Conservation (phyloP, 2,113 vertebrate genomes). For the Larimichthys crocea region DNA sequence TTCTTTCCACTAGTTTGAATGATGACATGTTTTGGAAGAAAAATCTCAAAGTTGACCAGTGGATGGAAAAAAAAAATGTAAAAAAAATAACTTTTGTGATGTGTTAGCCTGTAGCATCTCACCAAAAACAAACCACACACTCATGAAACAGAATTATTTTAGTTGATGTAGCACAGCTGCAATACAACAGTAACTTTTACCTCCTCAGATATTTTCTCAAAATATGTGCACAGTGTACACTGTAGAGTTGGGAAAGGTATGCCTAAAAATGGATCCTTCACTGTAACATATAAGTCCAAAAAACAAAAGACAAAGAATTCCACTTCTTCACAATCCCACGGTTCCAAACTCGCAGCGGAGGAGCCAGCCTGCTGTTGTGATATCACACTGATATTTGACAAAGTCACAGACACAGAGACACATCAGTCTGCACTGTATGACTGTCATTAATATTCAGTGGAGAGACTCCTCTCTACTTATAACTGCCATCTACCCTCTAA, state of each 20-base stretch:
- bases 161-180: not conserved
- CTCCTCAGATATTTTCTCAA: not conserved
- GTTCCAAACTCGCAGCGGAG: not conserved
- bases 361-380: conserved; percentile 32
- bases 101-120: too few relatives aligned
- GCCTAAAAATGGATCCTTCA: conserved; percentile 28
- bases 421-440: conserved; percentile 32
- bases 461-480: conserved; percentile 29
- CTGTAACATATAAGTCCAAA: conserved; percentile 24
- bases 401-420: conserved; percentile 41
- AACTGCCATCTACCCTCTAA: conserved; percentile 50
- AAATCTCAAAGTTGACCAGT: too few relatives aligned
- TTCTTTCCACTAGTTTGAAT: too few relatives aligned
- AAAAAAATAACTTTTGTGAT: too few relatives aligned
- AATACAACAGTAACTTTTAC: not conserved
- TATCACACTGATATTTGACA: conserved; percentile 54
- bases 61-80: too few relatives aligned
- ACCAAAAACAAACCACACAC: too few relatives aligned
- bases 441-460: conserved; percentile 66
- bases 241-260: not conserved
- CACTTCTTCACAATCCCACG: not conserved
- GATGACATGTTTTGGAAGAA: too few relatives aligned
- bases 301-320: conserved; percentile 30
- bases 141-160: not conserved
- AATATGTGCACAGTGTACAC: not conserved